Conservation (phyloP, 2,888 invertebrate species). For the Matsumyia berberina region DNA sequence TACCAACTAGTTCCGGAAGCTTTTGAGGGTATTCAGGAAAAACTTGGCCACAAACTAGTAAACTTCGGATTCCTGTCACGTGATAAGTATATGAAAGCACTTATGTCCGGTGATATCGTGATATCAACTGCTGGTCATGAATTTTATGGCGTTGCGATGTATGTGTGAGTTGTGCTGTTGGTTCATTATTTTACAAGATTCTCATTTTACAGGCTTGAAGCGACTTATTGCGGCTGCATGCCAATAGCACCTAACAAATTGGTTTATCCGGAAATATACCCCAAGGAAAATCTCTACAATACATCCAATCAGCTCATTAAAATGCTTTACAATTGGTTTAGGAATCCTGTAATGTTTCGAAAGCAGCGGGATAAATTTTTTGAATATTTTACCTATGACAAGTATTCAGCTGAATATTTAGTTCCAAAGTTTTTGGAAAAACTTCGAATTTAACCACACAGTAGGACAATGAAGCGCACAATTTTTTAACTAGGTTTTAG, state of each 20-base stretch:
- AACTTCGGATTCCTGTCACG: constrained; percentile 87
- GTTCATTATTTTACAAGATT: constrained; percentile 7
- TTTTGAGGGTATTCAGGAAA: constrained; percentile 85
- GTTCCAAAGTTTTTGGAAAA: constrained; percentile 83
- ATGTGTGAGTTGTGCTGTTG: constrained; percentile 77
- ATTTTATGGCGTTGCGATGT: constrained; percentile 91
- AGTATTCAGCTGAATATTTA: constrained; percentile 83
- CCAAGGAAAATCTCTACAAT: constrained; percentile 86
- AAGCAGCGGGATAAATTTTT: constrained; percentile 82
- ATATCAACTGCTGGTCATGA: constrained; percentile 91
- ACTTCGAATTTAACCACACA: constrained; percentile 79
- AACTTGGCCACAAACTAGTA: constrained; percentile 84
- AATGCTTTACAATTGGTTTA: constrained; percentile 85
- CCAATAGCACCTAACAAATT: constrained; percentile 89
- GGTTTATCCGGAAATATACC: constrained; percentile 91
- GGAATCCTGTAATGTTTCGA: constrained; percentile 84
- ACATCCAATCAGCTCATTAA: constrained; percentile 86
- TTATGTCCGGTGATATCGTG: constrained; percentile 87
- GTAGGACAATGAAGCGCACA: constrained; percentile 3
- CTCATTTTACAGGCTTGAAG: constrained; percentile 86
- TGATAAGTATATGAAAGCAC: constrained; percentile 86
- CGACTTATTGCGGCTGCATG: constrained; percentile 88
- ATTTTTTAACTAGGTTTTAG: constrained; percentile 24
- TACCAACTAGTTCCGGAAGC: constrained; percentile 87
- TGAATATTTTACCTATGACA: constrained; percentile 83